phyloP scores from a whole-genome alignment of 2,113 vertebrate species.

The Sakesphorus luctuosus region DNA sequence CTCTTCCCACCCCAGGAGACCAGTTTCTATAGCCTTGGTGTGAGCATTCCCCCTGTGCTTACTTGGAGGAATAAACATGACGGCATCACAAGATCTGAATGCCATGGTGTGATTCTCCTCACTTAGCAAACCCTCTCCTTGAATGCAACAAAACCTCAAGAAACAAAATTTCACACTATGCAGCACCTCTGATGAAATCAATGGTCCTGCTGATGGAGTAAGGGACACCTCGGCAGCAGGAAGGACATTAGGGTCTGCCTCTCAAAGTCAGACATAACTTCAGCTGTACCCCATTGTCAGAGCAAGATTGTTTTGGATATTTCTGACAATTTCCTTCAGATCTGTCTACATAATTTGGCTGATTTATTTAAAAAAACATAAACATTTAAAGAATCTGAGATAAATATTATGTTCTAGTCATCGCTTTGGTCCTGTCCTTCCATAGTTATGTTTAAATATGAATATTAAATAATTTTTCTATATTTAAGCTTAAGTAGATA shows the following conservation, averaged over 20 bases:
- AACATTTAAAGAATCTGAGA: conserved; percentile 4
- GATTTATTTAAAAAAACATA: not conserved
- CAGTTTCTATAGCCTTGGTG: fast-evolving
- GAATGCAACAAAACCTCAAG: not conserved
- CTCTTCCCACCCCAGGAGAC: not conserved
- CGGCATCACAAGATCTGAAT: not conserved
- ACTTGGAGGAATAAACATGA: fast-evolving
- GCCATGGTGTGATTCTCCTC: fast-evolving
- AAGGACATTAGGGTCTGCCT: not conserved
- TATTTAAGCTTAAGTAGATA: conserved; percentile 43
- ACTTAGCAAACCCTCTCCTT: not conserved
- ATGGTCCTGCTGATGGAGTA: not conserved
- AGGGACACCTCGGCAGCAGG: not conserved
- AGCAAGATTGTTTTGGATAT: not conserved
- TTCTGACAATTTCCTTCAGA: conserved; percentile 37
- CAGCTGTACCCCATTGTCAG: conserved; percentile 2
- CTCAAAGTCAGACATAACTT: conserved; percentile 3
- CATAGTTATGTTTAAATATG: conserved; percentile 15
- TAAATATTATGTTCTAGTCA: conserved; percentile 34
- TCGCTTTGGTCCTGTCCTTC: not conserved
- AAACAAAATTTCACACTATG: not conserved
- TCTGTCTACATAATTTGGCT: not conserved
- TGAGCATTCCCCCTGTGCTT: not conserved
- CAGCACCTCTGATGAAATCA: not conserved
- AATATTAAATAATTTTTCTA: conserved; percentile 63